Base-by-base conservation (phyloP, 2,113 vertebrate genomes). In the Loxodonta africana region DNA sequence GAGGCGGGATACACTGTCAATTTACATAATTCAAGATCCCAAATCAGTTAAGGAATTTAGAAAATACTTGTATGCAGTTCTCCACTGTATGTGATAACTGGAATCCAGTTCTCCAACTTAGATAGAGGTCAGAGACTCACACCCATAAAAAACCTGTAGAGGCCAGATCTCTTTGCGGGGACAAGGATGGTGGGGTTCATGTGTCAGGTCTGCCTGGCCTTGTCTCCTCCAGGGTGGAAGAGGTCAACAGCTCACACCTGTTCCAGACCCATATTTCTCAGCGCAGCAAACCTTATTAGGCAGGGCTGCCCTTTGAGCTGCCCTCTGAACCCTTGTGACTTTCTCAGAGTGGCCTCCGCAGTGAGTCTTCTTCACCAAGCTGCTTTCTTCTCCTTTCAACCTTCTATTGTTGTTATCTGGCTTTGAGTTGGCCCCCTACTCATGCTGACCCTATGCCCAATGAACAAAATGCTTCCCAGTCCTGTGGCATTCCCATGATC, bases 91-190 rank as follows among this genome's bases (percentile, higher is more conserved):
- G 41, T 83, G 37, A 28, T 51, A 51, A 0, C 23, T 67, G 83
- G 51, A 92, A 46, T 67, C 65, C 21, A 67, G 8, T 86, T 88
- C 77, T 92, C 26, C 20, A 60, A 41, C n/a, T 85, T 44, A 15
- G 2, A 15, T 28, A 23, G 91, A 82, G 10, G 41, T 73, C 41
- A 69, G 86, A 77, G 69, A 63, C 37, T n/a, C 20, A 5, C 17
- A 65, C 51, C 26, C 20, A 30, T 46, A 15, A 46, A 93, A 81
- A 25, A 87, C 8, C 8, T 91, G 6, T 11, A 62, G 48, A 92
- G 74, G 80, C 48, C 77, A 90, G 25, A 48, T 95, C 95, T 95
- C 62, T 96, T 76, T 92, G 44, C 51, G 37, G 65, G 77, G 26
- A 25, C 12, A 28, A 48, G 62, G 14, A 30, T 46, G 3, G 96